These are phyloP conservation scores for Lypha dubia DNA, from an alignment of 2,888 invertebrate genomes.

Conservation along the genomic window DNA sequence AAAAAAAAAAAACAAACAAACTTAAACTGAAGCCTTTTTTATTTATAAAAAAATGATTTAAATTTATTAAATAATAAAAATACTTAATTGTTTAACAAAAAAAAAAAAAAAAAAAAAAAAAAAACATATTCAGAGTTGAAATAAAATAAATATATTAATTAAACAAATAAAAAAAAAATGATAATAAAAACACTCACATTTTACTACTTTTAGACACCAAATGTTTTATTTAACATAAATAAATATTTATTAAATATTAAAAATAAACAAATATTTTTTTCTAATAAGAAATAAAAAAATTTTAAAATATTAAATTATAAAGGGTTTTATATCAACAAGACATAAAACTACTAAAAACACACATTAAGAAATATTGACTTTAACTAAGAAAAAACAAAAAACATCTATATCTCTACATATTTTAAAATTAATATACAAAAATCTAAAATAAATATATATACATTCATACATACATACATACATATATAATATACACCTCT, in stretches of 20 bases:
- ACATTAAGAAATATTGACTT: slow-evolving; percentile 60
- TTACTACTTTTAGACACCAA: slow-evolving; percentile 69
- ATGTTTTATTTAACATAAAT: slow-evolving; percentile 65
- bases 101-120: no score
- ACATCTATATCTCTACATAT: slow-evolving; percentile 68
- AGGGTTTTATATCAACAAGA: slow-evolving; percentile 54
- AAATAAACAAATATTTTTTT: slow-evolving; percentile 62
- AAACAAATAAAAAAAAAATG: slow-evolving; percentile 53
- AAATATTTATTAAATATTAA: slow-evolving; percentile 58
- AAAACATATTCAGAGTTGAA: slow-evolving; percentile 54
- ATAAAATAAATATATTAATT: slow-evolving; percentile 48
- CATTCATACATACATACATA: slow-evolving; percentile 45
- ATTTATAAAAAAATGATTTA: slow-evolving; percentile 53
- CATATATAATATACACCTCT: slow-evolving; percentile 62
- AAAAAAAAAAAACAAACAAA: slow-evolving; percentile 52
- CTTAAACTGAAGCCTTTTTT: slow-evolving; percentile 57
- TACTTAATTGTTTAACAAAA: slow-evolving; percentile 54
- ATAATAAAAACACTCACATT: slow-evolving; percentile 62
- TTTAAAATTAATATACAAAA: slow-evolving; percentile 64
- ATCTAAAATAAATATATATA: slow-evolving; percentile 42
- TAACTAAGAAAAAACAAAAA: slow-evolving; percentile 53
- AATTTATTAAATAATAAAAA: slow-evolving; percentile 36
- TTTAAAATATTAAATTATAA: slow-evolving; percentile 53
- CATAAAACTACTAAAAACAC: slow-evolving; percentile 48
- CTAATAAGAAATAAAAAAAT: slow-evolving; percentile 42